Conservation (phyloP, 2,797 vertebrate genomes). For the Lagocephalus sceleratus region DNA sequence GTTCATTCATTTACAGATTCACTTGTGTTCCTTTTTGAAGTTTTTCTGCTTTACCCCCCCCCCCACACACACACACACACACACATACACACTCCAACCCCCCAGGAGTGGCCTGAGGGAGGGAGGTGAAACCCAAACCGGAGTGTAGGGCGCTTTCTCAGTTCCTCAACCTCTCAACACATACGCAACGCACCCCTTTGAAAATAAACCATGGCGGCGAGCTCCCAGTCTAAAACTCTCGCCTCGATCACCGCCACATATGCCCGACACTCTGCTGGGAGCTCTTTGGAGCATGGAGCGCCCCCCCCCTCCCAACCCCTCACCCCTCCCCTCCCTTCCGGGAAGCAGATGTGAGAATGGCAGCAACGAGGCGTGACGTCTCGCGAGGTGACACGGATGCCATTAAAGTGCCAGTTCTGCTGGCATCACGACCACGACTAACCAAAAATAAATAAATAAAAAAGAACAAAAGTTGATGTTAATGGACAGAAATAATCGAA, state of each 20-base stretch:
- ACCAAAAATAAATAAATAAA: too few species aligned
- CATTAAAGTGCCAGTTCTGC: slow-evolving; percentile 25
- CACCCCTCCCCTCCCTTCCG: slow-evolving; percentile 58
- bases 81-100: too few species aligned
- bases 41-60: slow-evolving; percentile 34
- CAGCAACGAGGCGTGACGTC: slow-evolving; percentile 48
- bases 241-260: slow-evolving; percentile 61
- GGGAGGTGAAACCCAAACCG: slow-evolving; percentile 68
- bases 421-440: too few species aligned
- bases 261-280: slow-evolving; percentile 62
- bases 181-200: slow-evolving; percentile 70
- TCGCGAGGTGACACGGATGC: slow-evolving; percentile 42
- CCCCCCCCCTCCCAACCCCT: too few species aligned
- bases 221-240: slow-evolving; percentile 53
- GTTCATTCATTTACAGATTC: slow-evolving; percentile 13
- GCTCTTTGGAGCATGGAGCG: slow-evolving; percentile 54
- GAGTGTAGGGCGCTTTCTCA: slow-evolving; percentile 62
- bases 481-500: slow-evolving; percentile 31
- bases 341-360: slow-evolving; percentile 74
- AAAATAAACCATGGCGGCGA: slow-evolving; percentile 69
- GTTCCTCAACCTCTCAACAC: slow-evolving; percentile 75
- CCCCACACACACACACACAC: slow-evolving; percentile 14
- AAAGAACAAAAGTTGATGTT: slow-evolving; percentile 55
- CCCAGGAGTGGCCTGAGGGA: slow-evolving; percentile 51
- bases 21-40: slow-evolving; percentile 36